Evolutionary conservation across 1,140 invertebrate genomes (phyloP).

Genomic region (Eciton burchellii): DNA sequence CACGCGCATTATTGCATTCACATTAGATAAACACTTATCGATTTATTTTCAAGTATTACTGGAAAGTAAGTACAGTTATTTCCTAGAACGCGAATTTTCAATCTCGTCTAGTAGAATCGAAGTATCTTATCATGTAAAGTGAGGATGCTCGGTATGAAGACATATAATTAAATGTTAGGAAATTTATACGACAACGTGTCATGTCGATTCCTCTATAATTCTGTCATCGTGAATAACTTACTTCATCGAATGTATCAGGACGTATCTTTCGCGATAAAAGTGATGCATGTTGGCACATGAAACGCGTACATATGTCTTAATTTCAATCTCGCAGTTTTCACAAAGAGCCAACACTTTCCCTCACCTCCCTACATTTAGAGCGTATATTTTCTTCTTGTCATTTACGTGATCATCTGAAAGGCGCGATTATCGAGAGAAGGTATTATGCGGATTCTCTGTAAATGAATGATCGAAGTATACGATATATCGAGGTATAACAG

Average conservation of each 20-base stretch:
- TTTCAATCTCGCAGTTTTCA: not conserved
- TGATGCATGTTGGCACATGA: not conserved
- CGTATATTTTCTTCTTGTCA: not conserved
- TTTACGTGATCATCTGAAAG: not conserved
- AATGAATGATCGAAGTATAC: not conserved
- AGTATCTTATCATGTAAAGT: not conserved
- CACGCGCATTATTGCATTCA: not conserved
- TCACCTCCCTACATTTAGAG: too few species aligned
- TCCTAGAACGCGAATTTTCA: slow-evolving; percentile 2
- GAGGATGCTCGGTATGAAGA: not conserved
- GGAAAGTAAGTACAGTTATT: slow-evolving; percentile 31
- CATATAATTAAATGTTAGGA: not conserved
- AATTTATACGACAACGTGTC: slow-evolving; percentile 15
- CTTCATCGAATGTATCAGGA: not conserved
- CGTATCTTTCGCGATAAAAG: not conserved
- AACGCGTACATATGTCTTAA: not conserved
- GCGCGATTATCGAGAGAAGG: not conserved
- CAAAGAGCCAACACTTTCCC: not conserved
- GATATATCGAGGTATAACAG: not conserved
- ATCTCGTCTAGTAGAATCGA: not conserved
- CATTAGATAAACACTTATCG: slow-evolving; percentile 14
- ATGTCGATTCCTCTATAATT: not conserved
- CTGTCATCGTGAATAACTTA: not conserved
- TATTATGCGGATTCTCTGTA: not conserved
- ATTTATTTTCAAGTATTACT: slow-evolving; percentile 8